A percentile compares a stretch with the other conserved stretches of the same genome.
Evolutionary conservation across 2,888 invertebrate species (phyloP).

Genomic region (Leucania comma): DNA sequence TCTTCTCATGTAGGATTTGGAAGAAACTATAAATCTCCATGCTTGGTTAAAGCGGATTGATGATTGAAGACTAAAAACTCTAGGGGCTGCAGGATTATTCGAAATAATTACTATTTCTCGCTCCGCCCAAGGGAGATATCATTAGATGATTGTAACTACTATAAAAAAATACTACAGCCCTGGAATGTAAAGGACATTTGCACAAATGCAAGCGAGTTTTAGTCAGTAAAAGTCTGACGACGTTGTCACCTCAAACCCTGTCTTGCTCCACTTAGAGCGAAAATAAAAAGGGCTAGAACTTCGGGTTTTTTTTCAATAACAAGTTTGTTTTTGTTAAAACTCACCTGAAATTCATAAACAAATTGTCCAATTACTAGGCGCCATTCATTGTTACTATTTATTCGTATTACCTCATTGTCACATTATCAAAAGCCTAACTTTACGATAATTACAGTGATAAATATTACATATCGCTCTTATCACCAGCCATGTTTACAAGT

Average conservation of each 20-base stretch:
- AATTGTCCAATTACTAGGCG: background rate
- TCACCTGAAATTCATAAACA: background rate
- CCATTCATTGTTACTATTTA: slow-evolving; percentile 9
- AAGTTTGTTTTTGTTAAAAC: background rate
- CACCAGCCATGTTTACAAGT: slow-evolving; percentile 41
- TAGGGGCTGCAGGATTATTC: no score
- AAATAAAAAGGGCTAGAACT: background rate
- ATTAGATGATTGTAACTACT: no score
- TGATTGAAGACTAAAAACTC: background rate
- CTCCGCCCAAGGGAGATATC: no score
- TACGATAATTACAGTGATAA: slow-evolving; percentile 34
- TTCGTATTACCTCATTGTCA: slow-evolving; percentile 19
- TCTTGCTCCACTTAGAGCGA: no score
- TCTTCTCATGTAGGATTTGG: background rate
- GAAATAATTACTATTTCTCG: no score
- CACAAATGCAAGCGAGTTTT: no score
- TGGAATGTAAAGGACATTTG: no score
- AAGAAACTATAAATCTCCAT: background rate
- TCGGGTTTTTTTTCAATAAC: background rate
- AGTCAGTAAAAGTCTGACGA: no score
- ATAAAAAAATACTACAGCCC: no score
- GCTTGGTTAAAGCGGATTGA: background rate
- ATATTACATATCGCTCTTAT: slow-evolving; percentile 28
- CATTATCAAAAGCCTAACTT: slow-evolving; percentile 18
- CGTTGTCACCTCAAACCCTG: no score